Percentiles rank a stretch among this genome's conserved stretches.
These are phyloP conservation scores for Athalia cordata DNA, from an alignment of 2,888 invertebrate species.

Conservation along the genomic window DNA sequence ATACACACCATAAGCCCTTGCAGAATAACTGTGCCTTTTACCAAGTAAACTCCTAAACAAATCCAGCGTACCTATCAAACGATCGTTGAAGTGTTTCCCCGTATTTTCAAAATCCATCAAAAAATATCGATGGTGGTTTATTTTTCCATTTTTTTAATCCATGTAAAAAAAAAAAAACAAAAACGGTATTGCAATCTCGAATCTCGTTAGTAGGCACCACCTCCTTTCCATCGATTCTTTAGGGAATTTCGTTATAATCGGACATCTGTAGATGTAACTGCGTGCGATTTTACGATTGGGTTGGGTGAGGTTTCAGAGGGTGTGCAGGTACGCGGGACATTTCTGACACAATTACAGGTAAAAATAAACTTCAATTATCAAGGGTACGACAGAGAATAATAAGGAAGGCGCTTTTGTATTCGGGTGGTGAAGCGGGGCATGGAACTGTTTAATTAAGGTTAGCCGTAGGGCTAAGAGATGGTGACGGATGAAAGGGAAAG, in stretches of 20 bases:
- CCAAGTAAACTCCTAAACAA: not conserved
- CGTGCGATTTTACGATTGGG: no score
- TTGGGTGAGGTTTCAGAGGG: no score
- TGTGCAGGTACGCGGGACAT: not conserved
- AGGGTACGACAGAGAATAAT: not conserved
- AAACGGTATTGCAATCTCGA: not conserved
- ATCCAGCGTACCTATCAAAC: not conserved
- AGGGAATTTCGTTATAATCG: no score
- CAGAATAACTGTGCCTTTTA: no score
- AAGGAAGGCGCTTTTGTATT: conserved; percentile 48
- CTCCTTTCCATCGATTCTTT: no score
- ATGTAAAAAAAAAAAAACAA: not conserved
- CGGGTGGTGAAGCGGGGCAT: conserved; percentile 45
- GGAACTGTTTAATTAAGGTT: conserved; percentile 54
- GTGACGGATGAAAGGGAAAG: not conserved
- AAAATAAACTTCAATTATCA: conserved; percentile 9
- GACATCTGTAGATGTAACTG: no score
- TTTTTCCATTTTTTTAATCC: not conserved
- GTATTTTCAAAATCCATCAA: no score
- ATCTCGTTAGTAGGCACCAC: no score
- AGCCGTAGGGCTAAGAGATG: conserved; percentile 48
- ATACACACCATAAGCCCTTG: not conserved
- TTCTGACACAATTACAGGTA: not conserved
- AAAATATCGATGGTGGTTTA: no score
- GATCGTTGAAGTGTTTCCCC: no score